Evolutionary conservation across 2,797 vertebrate genomes (phyloP).

Genomic region (Vespertilio murinus): DNA sequence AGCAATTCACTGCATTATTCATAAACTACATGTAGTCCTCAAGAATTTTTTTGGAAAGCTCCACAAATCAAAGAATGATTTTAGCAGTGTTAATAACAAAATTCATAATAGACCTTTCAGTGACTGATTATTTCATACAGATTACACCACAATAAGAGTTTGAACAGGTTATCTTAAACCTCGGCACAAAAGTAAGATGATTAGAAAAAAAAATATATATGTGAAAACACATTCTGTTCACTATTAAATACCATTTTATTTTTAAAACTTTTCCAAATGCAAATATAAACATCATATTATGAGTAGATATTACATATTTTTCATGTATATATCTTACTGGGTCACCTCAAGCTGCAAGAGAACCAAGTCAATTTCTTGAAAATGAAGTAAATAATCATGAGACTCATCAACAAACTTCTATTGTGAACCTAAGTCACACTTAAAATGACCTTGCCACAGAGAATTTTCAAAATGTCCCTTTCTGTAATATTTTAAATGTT

Average conservation of each 20-base stretch:
- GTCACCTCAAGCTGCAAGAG: not conserved
- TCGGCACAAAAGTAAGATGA: not conserved
- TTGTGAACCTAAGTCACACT: not conserved
- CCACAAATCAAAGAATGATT: not conserved
- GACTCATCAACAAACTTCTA: not conserved
- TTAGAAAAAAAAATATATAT: not conserved
- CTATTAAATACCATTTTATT: not conserved
- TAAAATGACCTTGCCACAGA: not conserved
- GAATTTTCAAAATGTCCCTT: not conserved
- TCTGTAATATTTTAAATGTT: not conserved
- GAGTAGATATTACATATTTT: not conserved
- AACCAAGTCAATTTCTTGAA: not conserved
- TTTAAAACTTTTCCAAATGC: not conserved
- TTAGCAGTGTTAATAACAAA: conserved; percentile 17
- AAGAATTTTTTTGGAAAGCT: conserved; percentile 15
- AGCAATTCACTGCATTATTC: not conserved
- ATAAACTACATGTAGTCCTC: not conserved
- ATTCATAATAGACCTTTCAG: not conserved
- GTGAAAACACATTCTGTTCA: not conserved
- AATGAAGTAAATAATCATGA: not conserved
- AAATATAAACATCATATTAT: not conserved
- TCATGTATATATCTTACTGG: not conserved
- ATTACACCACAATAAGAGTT: not conserved
- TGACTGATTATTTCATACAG: not conserved
- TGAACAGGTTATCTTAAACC: not conserved